Evolutionary conservation across 1,140 invertebrate genomes (phyloP), one percentile per base, ranked within the genome.

Genomic region (Drosophila erecta): DNA sequence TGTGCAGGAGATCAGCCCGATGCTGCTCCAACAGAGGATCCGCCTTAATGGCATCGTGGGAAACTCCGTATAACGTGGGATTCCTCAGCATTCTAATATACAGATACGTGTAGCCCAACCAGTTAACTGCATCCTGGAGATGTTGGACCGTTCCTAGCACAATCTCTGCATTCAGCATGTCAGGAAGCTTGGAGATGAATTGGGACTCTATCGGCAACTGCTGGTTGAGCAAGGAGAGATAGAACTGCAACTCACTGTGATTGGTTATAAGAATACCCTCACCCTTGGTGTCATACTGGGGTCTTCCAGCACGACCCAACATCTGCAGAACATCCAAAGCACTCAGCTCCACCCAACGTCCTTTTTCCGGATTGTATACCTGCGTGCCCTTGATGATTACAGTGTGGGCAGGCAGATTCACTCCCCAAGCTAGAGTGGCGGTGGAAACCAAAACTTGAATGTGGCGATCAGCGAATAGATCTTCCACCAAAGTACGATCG

Each of bases 311-410:
- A 90, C 99, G 93, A 72, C 99, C 98, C 84, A 99, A 93, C 98
- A 99, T 99, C 93, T 98, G 98, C 61, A 99, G 94, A 8, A 99
- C 98, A 94, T 99, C 99, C 24, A 99, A 93, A 37, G 98, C 98
- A 49, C 98, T 98, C 22, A 99, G 93, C 93, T 99, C 99, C 1
- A 97, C 97, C 99, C 99, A 99, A 70, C 98, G 94, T 17, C 99
- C 99, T 92, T 99, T 99, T 92, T 99, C 99, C 1, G 99, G 98
- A 91, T 97, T 99, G 93, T 99, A 99, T 44, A 99, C 96, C 93
- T 99, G 98, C 0, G 99, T 99, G 22, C 98, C 99, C 93, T 99
- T 99, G 81, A 99, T 99, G 62, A 99, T 99, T 30, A 99, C 99
- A 11, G 98, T 99, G 92, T 99, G 98, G 0, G 99, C 99, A 0